Evolutionary conservation across 2,113 vertebrate genomes (phyloP).

Genomic region (Takifugu flavidus): DNA sequence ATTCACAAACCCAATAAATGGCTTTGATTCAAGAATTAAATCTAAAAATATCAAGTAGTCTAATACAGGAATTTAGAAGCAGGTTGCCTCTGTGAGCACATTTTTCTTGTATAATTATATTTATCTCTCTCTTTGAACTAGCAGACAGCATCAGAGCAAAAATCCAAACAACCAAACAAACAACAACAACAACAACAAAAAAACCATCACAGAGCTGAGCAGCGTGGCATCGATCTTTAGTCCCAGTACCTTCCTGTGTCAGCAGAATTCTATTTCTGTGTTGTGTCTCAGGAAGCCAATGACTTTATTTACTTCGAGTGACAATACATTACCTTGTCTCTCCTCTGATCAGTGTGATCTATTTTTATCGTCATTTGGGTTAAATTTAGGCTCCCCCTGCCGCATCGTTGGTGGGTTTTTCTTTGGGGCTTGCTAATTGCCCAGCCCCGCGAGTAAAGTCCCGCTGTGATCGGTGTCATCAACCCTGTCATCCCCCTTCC

Average conservation of each 20-base stretch:
- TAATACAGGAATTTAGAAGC: no score
- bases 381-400: slow-evolving; percentile 33
- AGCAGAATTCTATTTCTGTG: slow-evolving; percentile 75
- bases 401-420: slow-evolving; percentile 36
- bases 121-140: no score
- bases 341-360: slow-evolving; percentile 37
- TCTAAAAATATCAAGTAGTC: no score
- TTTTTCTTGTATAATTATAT: no score
- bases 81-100: no score
- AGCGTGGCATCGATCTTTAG: slow-evolving; percentile 64
- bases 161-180: slow-evolving; percentile 38
- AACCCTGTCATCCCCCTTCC: slow-evolving; percentile 45
- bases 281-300: slow-evolving; percentile 62
- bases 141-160: slow-evolving; percentile 1
- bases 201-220: slow-evolving; percentile 46
- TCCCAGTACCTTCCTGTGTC: slow-evolving; percentile 71
- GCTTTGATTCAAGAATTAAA: no score
- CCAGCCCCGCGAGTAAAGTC: slow-evolving; percentile 36
- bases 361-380: slow-evolving; percentile 57
- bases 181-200: slow-evolving; percentile 53
- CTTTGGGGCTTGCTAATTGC: slow-evolving; percentile 51
- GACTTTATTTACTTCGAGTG: slow-evolving; percentile 60
- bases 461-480: slow-evolving; percentile 23
- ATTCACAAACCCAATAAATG: no score
- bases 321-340: slow-evolving; percentile 55